Percentiles rank a stretch among this genome's conserved stretches.
phyloP scores from a whole-genome alignment of 2,113 vertebrate genomes.

The Scartelaos histophorus region DNA sequence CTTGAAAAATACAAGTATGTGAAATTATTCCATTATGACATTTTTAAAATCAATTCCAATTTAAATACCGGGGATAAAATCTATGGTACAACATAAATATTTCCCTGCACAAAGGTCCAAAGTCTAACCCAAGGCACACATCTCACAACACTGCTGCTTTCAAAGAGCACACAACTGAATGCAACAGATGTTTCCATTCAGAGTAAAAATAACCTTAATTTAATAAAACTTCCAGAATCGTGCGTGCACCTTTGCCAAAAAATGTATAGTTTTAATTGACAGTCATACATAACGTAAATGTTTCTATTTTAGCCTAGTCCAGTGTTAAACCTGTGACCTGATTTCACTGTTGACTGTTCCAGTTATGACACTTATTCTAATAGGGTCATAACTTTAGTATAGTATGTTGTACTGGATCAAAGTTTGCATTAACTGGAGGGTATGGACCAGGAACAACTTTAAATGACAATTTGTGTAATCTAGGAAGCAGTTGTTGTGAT shows the following conservation, averaged over 20 bases:
- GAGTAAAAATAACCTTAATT: neutral
- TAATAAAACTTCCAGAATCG: no score
- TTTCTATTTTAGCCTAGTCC: no score
- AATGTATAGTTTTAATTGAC: no score
- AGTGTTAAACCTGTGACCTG: no score
- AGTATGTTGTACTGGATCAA: neutral
- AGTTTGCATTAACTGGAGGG: no score
- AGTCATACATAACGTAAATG: no score
- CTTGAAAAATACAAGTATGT: constrained; percentile 16
- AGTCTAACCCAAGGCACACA: constrained; percentile 49
- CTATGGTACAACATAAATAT: constrained; percentile 30
- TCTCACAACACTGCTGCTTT: constrained; percentile 53
- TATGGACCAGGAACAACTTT: neutral
- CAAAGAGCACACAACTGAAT: constrained; percentile 21
- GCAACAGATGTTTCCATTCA: neutral
- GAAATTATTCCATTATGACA: constrained; percentile 6
- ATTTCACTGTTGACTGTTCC: no score
- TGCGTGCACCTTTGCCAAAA: no score
- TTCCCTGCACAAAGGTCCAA: constrained; percentile 11
- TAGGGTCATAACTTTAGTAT: neutral
- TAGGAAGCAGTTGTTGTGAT: neutral
- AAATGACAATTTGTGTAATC: neutral
- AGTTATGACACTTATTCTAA: neutral
- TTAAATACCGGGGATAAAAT: constrained; percentile 25
- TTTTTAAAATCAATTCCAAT: constrained; percentile 15